Evolutionary conservation across 2,888 invertebrate species (phyloP), one percentile per base, ranked within the genome.

Genomic region (Diarsia rubi): DNA sequence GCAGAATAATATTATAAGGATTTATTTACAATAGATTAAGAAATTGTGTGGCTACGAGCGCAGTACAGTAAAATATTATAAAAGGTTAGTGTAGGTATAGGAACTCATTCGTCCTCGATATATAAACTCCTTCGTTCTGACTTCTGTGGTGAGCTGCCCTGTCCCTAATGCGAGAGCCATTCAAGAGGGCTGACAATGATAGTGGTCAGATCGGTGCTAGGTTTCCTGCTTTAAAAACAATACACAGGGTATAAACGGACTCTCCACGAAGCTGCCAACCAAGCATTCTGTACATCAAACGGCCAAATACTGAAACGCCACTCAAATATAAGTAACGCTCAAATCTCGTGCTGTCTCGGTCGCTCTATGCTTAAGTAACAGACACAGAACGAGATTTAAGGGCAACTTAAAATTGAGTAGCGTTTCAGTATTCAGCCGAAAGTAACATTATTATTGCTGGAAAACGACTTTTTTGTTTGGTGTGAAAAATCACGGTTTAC

Each of bases 21-120:
- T 75, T 76, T 86, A 86, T 84, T 68, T 75, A 85, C 70, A 84
- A 69, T 71, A 74, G 49, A 27, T 11, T 73, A 75, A 16, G 65
- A 62, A 63, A 78, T 44, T 44, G 70, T 63, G 37, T 70, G 49
- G 42, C 47, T 77, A 59, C 66, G 70, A 75, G 57, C 44, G 37
- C 16, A 37, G 19, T 66, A 52, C 67, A 60, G 21, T 65, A n/a
- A 42, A 77, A 64, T 45, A 71, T 78, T 60, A 63, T 45, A 75
- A 75, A 69, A 65, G 45, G 1, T 62, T 42, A 16, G 62, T 16
- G n/a, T 42, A 62, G 42, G 42, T 42, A 62, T 62, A 42, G 24
- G n/a, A 62, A 62, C 42, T 62, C n/a, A 2, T 42, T n/a, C 52
- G 52, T n/a, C 21, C 4, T 60, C 24, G 45, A 14, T 45, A 45